Evolutionary conservation across 2,888 invertebrate species (phyloP), one percentile per base, ranked within the genome.

Genomic region (Desoria tigrina): DNA sequence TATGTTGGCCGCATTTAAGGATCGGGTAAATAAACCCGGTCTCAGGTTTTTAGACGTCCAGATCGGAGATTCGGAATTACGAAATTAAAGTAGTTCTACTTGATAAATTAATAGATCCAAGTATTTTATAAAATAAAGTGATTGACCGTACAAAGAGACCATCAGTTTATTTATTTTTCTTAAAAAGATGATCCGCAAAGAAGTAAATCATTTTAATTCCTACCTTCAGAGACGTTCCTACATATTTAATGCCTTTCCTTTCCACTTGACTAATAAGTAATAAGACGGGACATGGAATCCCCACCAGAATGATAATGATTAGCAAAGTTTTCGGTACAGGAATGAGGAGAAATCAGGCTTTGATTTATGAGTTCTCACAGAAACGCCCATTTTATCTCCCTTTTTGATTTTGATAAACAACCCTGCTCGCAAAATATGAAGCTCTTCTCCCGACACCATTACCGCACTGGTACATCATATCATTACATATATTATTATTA

Each of bases 311-410:
- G 4, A 45, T 45, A 45, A 45, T 45, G 4, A 45, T 21, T 18
- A 18, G 45, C 18, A 45, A 45, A 45, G 45, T 45, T 45, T 16
- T 21, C n/a, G n/a, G 45, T 16, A 18, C 45, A 6, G n/a, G 45
- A 45, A 45, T 45, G n/a, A 45, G 45, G 4, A 21, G 32, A 55
- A 28, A 55, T 26, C n/a, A 55, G 11, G 7, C n/a, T 7, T 62
- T 62, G 56, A 62, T 62, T 62, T 62, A 62, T 62, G 42, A 55
- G 42, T 45, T 51, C 49, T 54, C 56, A 55, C 42, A 56, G 56
- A 18, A 62, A 62, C 62, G 62, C 55, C 55, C 49, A 54, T 61
- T 61, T 55, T 55, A 42, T 23, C 32, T 39, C 54, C 37, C 53
- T 32, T 42, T 61, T 45, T 60, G 51, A 60, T 60, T 60, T 60